Conservation (phyloP, 2,113 vertebrate genomes). For the Anguilla japonica region DNA sequence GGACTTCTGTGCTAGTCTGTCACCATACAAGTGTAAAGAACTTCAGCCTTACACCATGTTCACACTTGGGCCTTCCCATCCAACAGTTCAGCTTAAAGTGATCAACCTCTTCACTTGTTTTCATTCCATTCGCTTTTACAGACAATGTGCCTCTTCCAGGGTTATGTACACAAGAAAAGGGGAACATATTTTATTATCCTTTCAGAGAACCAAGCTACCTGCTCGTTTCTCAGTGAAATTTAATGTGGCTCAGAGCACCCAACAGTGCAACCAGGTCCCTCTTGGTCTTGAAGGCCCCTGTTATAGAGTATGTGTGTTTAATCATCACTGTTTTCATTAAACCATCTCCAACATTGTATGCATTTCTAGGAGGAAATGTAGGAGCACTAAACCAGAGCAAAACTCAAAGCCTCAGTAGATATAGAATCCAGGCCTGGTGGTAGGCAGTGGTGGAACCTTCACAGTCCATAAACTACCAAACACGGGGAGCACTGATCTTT, state of each 20-base stretch:
- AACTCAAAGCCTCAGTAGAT: not conserved
- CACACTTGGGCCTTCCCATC: not conserved
- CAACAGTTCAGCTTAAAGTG: not conserved
- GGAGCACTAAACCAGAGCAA: not conserved
- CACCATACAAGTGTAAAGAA: not conserved
- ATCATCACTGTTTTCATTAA: not conserved
- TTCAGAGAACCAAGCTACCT: not conserved
- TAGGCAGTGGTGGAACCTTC: not conserved
- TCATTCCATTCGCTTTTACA: not conserved
- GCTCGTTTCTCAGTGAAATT: not conserved
- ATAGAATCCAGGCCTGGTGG: not conserved
- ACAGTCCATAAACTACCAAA: not conserved
- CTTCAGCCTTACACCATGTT: not conserved
- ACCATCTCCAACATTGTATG: not conserved
- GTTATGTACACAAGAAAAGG: not conserved
- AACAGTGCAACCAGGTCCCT: not conserved
- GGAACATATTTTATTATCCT: not conserved
- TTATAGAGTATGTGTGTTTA: not conserved
- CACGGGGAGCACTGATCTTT: not conserved
- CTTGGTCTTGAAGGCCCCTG: not conserved
- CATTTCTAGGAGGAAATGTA: not conserved
- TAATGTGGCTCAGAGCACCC: constrained; percentile 5
- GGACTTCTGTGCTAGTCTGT: too few relatives aligned
- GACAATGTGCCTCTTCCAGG: not conserved
- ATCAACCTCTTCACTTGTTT: not conserved